These are phyloP conservation scores for Amblyopsis rosae DNA, from an alignment of 2,113 vertebrate genomes.

Conservation along the genomic window DNA sequence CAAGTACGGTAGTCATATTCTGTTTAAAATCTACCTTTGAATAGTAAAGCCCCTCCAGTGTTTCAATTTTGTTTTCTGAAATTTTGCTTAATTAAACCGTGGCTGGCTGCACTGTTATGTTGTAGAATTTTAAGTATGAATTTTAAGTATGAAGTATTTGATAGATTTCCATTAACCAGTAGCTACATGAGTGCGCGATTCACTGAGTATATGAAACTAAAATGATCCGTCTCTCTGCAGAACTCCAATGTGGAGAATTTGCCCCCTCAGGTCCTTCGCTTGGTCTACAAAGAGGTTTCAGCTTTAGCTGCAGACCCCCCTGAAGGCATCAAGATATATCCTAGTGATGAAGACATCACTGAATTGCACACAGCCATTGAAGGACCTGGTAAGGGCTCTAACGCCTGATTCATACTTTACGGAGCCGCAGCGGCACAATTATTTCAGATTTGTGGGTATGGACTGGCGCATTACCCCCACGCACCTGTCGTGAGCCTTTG, in stretches of 20 bases:
- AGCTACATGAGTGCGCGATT: not conserved
- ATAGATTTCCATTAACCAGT: not conserved
- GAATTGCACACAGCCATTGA: conserved; percentile 92
- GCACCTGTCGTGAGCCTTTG: too few species aligned
- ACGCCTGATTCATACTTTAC: too few species aligned
- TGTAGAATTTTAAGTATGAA: not conserved
- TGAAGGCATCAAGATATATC: conserved; percentile 91
- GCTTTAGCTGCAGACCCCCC: conserved; percentile 88
- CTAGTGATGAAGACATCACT: conserved; percentile 92
- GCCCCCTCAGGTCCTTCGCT: conserved; percentile 89
- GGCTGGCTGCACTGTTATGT: too few species aligned
- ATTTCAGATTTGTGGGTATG: too few species aligned
- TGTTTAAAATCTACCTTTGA: too few species aligned
- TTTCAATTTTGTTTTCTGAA: too few species aligned
- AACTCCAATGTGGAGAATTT: conserved; percentile 95
- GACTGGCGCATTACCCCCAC: too few species aligned
- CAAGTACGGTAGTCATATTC: too few species aligned
- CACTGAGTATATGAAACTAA: not conserved
- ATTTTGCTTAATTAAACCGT: too few species aligned
- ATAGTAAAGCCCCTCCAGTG: too few species aligned
- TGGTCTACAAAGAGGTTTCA: conserved; percentile 92
- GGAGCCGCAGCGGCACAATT: too few species aligned
- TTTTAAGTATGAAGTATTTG: too few species aligned
- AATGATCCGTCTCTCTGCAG: conserved; percentile 57
- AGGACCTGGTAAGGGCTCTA: conserved; percentile 81